Conservation (phyloP, 1,140 invertebrate species). For the Campodea augens region DNA sequence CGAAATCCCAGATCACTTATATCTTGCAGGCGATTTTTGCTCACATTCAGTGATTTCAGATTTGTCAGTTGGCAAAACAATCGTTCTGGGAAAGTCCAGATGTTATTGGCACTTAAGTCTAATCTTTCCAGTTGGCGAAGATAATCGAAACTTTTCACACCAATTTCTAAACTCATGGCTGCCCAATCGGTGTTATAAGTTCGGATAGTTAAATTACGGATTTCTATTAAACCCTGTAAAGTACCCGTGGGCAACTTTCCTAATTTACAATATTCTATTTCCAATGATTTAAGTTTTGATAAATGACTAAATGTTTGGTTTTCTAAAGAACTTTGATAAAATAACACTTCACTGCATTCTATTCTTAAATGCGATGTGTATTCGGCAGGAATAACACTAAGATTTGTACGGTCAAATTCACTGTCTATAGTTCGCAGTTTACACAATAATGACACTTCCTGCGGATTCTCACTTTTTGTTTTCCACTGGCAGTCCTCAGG, state of each 20-base stretch:
- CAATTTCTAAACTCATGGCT: conserved; percentile 54
- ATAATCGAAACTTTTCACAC: conserved; percentile 45
- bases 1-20: conserved; percentile 61
- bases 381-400: conserved; percentile 63
- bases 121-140: conserved; percentile 54
- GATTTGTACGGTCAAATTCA: conserved; percentile 67
- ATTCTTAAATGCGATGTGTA: conserved; percentile 59
- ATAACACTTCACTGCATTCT: conserved; percentile 51
- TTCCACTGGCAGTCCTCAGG: conserved; percentile 66
- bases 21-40: conserved; percentile 64
- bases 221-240: conserved; percentile 46
- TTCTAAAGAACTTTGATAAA: conserved; percentile 48
- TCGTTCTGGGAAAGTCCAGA: conserved; percentile 66
- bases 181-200: conserved; percentile 60
- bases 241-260: conserved; percentile 50
- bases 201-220: conserved; percentile 58
- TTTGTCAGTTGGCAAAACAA: conserved; percentile 63
- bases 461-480: conserved; percentile 20
- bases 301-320: conserved; percentile 60
- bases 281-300: conserved; percentile 48
- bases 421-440: conserved; percentile 57
- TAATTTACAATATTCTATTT: conserved; percentile 69
- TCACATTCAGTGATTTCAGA: conserved; percentile 55
- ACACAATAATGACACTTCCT: conserved; percentile 58
- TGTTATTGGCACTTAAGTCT: conserved; percentile 71